Percentiles rank a stretch among this genome's conserved stretches.
Conservation (phyloP, 92 coral and sea anemone genomes). For the Porites divaricata region DNA sequence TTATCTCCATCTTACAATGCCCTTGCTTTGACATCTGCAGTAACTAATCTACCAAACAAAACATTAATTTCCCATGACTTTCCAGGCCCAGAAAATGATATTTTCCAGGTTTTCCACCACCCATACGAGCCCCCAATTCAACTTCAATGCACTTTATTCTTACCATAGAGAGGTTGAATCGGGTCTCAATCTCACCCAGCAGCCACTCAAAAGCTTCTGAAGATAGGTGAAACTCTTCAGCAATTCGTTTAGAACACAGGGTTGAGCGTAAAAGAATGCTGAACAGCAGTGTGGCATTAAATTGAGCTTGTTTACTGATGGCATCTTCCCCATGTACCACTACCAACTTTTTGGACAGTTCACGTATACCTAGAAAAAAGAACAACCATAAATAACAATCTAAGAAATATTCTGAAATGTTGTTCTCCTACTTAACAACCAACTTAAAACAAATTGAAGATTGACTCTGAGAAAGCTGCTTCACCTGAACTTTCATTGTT, state of each 20-base stretch:
- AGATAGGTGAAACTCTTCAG: constrained; percentile 95
- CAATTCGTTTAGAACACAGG: constrained; percentile 90
- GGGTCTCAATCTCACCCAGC: constrained; percentile 95
- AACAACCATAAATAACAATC: background rate
- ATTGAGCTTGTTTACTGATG: constrained; percentile 99
- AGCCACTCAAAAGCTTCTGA: constrained; percentile 99
- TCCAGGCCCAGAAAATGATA: no score
- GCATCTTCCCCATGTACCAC: constrained; percentile 96
- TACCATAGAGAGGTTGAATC: constrained; percentile 93
- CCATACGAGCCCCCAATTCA: no score
- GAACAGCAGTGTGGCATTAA: constrained; percentile 95
- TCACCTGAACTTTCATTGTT: no score
- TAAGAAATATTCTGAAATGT: no score
- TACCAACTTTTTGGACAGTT: constrained; percentile 87
- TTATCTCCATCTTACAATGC: no score
- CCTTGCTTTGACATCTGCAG: no score
- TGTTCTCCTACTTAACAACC: no score
- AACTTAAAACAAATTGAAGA: no score
- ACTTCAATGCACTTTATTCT: constrained; percentile 1
- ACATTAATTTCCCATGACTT: no score
- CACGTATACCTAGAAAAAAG: constrained; percentile 76
- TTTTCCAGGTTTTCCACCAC: no score
- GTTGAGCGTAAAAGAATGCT: constrained; percentile 94
- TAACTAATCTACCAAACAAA: no score
- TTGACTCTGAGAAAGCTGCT: no score